Conservation (phyloP, 2,113 vertebrate genomes). For the Sitta europaea region DNA sequence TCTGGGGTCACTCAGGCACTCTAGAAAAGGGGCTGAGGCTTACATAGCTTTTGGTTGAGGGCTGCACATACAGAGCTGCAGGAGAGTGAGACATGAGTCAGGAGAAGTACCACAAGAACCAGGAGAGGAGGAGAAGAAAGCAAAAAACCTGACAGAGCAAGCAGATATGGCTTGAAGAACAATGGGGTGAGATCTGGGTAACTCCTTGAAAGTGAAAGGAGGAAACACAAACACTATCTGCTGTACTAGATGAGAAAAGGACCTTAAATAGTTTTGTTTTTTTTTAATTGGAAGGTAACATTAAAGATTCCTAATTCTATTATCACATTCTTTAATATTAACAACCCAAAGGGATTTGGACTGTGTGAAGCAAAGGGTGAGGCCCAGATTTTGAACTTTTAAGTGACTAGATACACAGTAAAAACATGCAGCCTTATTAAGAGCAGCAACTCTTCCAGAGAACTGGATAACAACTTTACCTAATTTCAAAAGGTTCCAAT, state of each 20-base stretch:
- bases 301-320: background rate
- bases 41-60: background rate
- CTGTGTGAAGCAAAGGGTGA: background rate
- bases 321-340: background rate
- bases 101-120: background rate
- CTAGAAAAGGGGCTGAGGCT: background rate
- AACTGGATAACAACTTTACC: background rate
- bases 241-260: background rate
- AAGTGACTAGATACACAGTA: background rate
- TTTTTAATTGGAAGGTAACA: background rate
- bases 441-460: background rate
- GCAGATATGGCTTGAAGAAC: background rate
- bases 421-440: background rate
- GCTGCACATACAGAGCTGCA: background rate
- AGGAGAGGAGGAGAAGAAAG: background rate
- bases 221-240: background rate
- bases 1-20: background rate
- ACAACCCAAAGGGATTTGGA: background rate
- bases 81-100: background rate
- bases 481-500: background rate
- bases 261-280: background rate
- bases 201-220: background rate
- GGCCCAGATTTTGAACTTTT: background rate
- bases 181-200: background rate
- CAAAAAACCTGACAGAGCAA: background rate